Conservation (phyloP, 1,140 invertebrate species). For the Polypedilum pembai region DNA sequence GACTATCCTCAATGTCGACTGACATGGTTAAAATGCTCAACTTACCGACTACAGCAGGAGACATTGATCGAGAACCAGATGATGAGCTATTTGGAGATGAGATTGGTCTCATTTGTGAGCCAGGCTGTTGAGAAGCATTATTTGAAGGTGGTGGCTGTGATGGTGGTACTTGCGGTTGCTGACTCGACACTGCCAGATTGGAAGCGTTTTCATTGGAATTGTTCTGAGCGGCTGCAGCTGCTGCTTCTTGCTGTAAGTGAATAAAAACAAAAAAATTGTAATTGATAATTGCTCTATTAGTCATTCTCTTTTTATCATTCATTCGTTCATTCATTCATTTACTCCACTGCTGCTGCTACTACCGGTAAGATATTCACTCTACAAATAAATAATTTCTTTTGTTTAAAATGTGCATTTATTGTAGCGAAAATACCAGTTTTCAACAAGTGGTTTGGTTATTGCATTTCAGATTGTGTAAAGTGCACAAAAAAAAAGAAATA, state of each 20-base stretch:
- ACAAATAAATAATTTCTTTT: conserved; percentile 20
- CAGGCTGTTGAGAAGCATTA: conserved; percentile 35
- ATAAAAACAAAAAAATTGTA: neutral
- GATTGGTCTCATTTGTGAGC: conserved; percentile 72
- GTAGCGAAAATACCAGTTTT: neutral
- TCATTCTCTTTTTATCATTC: conserved; percentile 22
- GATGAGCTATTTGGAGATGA: conserved; percentile 84
- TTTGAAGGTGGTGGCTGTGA: conserved; percentile 6
- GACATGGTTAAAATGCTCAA: conserved; percentile 35
- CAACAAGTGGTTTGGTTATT: neutral
- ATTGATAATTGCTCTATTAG: neutral
- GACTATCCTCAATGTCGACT: conserved; percentile 4
- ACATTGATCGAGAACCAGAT: conserved; percentile 88
- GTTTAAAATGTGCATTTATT: conserved; percentile 18
- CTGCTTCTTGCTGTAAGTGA: conserved; percentile 23
- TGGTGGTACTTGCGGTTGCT: neutral
- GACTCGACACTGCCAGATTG: conserved; percentile 4
- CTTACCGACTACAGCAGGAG: conserved; percentile 81
- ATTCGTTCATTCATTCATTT: neutral
- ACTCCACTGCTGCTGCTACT: neutral
- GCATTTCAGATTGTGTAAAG: conserved; percentile 1
- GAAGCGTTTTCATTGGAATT: conserved; percentile 20
- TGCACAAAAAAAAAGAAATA: neutral
- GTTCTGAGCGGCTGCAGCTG: neutral
- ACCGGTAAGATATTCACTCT: conserved; percentile 8